These are phyloP conservation scores for Meteorus cinctellus DNA, from an alignment of 2,888 invertebrate species.

Conservation along the genomic window DNA sequence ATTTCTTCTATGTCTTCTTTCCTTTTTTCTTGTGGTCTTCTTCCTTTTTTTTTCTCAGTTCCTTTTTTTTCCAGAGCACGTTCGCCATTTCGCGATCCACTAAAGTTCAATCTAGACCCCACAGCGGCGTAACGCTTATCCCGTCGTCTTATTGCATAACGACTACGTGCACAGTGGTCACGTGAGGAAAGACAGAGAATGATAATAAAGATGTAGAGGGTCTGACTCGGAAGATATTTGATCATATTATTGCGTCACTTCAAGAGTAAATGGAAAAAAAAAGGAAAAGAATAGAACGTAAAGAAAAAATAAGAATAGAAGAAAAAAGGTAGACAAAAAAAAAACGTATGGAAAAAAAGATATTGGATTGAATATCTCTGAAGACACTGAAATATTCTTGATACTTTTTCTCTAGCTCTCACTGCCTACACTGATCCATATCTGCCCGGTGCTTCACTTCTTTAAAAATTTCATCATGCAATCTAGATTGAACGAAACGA, in stretches of 20 bases:
- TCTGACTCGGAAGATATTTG: conserved; percentile 30
- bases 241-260: conserved; percentile 29
- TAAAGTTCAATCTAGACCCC: conserved; percentile 42
- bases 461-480: conserved; percentile 23
- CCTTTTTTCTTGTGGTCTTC: not conserved
- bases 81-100: conserved; percentile 40
- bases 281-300: not conserved
- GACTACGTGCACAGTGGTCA: conserved; percentile 22
- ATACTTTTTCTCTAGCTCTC: not conserved
- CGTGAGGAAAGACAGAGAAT: conserved; percentile 14
- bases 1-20: not conserved
- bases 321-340: not conserved
- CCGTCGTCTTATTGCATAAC: conserved; percentile 40
- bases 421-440: not conserved
- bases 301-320: not conserved
- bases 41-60: not conserved
- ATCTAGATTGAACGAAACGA: conserved; percentile 26
- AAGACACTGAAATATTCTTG: conserved; percentile 1
- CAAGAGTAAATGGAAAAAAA: not conserved
- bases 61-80: conserved; percentile 16
- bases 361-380: not conserved
- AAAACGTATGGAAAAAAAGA: not conserved
- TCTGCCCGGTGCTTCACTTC: not conserved
- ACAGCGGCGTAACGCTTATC: conserved; percentile 40
- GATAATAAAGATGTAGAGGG: conserved; percentile 7